Conservation (phyloP, 1,140 invertebrate species). For the Drosophila lowei region DNA sequence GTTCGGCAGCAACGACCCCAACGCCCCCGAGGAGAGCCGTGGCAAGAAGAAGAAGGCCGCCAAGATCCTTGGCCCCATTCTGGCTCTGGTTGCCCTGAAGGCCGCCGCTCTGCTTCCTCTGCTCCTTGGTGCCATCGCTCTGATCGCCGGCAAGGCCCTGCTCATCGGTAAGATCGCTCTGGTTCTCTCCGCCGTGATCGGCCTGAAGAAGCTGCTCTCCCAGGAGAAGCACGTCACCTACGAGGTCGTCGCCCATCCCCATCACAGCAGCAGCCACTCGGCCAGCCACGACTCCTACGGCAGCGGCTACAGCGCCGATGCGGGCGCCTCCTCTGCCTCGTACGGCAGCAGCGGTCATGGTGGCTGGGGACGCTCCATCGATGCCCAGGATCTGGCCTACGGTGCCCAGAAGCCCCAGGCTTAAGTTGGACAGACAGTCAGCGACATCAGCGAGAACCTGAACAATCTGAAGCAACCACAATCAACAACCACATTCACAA, state of each 20-base stretch:
- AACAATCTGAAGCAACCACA: conserved; percentile 24
- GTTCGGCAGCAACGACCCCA: conserved; percentile 84
- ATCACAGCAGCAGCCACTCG: conserved; percentile 87
- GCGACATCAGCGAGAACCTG: conserved; percentile 14
- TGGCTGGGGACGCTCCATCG: conserved; percentile 89
- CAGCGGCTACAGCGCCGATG: conserved; percentile 85
- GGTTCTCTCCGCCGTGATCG: conserved; percentile 91
- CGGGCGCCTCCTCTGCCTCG: conserved; percentile 84
- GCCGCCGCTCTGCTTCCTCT: conserved; percentile 90
- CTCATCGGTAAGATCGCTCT: conserved; percentile 92
- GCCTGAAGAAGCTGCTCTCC: conserved; percentile 90
- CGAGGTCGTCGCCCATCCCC: conserved; percentile 92
- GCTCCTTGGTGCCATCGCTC: conserved; percentile 90
- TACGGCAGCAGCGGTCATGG: conserved; percentile 85
- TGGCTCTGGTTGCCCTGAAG: conserved; percentile 90
- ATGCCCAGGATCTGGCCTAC: conserved; percentile 90
- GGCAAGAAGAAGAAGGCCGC: conserved; percentile 92
- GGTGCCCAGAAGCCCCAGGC: conserved; percentile 87
- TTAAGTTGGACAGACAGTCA: conserved; percentile 34
- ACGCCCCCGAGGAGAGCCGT: conserved; percentile 86
- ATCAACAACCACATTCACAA: conserved; percentile 30
- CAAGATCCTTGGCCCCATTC: conserved; percentile 90
- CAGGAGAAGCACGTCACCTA: conserved; percentile 92
- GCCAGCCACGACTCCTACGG: conserved; percentile 87
- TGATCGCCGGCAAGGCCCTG: conserved; percentile 93